phyloP scores from a whole-genome alignment of 2,797 vertebrate genomes.

The Spinus pinus region DNA sequence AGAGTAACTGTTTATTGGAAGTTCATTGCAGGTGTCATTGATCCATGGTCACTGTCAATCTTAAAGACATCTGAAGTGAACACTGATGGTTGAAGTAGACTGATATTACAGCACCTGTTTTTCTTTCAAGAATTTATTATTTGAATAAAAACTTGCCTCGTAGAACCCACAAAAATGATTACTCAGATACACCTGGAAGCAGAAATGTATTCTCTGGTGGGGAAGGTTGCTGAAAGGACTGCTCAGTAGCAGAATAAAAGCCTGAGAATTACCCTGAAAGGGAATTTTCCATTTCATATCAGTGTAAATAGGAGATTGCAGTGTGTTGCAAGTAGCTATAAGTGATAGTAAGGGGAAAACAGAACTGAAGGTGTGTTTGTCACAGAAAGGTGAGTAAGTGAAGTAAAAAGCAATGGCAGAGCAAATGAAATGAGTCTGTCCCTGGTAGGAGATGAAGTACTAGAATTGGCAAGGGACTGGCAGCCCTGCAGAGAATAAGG shows the following conservation, averaged over 20 bases:
- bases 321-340: not conserved
- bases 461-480: not conserved
- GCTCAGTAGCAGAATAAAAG: not conserved
- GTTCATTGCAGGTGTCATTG: not conserved
- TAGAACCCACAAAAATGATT: not conserved
- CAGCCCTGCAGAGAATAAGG: not conserved
- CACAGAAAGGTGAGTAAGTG: not conserved
- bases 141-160: not conserved
- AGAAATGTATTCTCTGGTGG: not conserved
- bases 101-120: not conserved
- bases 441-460: not conserved
- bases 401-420: not conserved
- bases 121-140: not conserved
- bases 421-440: not conserved
- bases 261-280: not conserved
- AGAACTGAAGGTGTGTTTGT: not conserved
- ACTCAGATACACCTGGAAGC: not conserved
- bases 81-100: not conserved
- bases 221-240: not conserved
- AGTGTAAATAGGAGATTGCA: not conserved
- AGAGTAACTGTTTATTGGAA: not conserved
- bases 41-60: not conserved
- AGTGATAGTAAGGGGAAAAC: not conserved
- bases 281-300: not conserved
- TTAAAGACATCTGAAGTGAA: not conserved